A percentile compares a stretch with the other conserved stretches of the same genome.
Evolutionary conservation across 2,888 invertebrate species (phyloP).

Genomic region (Leptopilina myrica): DNA sequence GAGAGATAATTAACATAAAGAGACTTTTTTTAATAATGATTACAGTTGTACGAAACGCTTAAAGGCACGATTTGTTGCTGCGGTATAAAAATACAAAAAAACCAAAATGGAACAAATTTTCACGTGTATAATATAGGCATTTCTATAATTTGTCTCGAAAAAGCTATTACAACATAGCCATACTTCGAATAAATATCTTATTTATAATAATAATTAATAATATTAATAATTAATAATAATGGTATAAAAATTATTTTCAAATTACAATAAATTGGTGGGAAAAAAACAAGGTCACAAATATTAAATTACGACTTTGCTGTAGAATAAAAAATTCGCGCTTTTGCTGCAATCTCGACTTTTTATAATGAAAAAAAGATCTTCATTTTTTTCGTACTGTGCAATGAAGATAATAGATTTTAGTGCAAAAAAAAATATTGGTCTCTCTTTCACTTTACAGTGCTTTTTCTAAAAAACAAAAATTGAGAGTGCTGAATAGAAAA

Average conservation of each 20-base stretch:
- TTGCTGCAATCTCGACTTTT: neutral
- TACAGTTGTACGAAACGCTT: conserved; percentile 58
- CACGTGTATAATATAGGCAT: conserved; percentile 23
- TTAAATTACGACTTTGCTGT: conserved; percentile 36
- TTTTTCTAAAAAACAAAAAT: conserved; percentile 48
- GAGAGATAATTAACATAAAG: conserved; percentile 20
- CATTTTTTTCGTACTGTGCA: conserved; percentile 34
- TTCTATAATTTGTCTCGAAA: conserved; percentile 51
- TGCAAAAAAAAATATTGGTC: conserved; percentile 40
- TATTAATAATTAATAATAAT: conserved; percentile 23
- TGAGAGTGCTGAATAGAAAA: conserved; percentile 31
- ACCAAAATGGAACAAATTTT: conserved; percentile 16
- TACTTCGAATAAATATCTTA: conserved; percentile 49
- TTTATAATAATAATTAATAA: conserved; percentile 4
- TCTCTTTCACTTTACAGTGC: conserved; percentile 64
- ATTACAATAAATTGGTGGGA: conserved; percentile 50
- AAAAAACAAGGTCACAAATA: conserved; percentile 50
- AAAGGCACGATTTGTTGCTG: conserved; percentile 69
- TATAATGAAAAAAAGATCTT: neutral
- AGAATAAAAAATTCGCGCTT: conserved; percentile 2
- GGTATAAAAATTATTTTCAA: conserved; percentile 43
- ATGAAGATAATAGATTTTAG: conserved; percentile 22
- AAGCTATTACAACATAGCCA: conserved; percentile 58
- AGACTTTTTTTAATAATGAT: conserved; percentile 18
- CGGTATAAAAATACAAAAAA: conserved; percentile 70